Evolutionary conservation across 2,797 vertebrate species (phyloP).

Genomic region (Yasuhikotakia modesta): DNA sequence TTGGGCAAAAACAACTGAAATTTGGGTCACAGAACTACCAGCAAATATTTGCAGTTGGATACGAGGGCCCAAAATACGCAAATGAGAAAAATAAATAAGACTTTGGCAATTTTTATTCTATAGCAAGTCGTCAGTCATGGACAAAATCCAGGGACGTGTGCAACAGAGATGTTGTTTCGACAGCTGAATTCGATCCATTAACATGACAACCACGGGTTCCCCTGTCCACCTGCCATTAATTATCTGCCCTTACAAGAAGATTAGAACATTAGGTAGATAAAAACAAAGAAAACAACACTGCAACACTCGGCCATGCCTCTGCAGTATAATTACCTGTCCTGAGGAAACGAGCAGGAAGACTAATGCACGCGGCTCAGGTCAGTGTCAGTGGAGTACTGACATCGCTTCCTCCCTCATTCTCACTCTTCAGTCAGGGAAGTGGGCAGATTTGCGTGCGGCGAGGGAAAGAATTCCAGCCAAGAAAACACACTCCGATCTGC

Average conservation of each 20-base stretch:
- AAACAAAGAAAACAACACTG: conserved; percentile 60
- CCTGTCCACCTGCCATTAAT: conserved; percentile 71
- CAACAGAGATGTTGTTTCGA: conserved; percentile 64
- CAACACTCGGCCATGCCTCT: conserved; percentile 60
- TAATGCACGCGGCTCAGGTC: conserved; percentile 57
- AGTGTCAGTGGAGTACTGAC: conserved; percentile 49
- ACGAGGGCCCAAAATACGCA: conserved; percentile 35
- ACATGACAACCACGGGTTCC: conserved; percentile 60
- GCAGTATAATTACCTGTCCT: conserved; percentile 67
- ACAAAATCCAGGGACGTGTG: conserved; percentile 58
- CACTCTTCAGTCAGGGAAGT: conserved; percentile 49
- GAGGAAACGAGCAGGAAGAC: conserved; percentile 59
- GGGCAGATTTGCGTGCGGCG: conserved; percentile 48
- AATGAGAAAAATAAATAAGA: conserved; percentile 15
- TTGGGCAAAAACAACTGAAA: conserved; percentile 46
- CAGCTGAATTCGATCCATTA: conserved; percentile 72
- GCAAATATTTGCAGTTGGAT: conserved; percentile 43
- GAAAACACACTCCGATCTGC: conserved; percentile 11
- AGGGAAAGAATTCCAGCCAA: conserved; percentile 23
- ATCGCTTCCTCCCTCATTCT: conserved; percentile 61
- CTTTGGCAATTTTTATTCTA: conserved; percentile 11
- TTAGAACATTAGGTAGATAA: conserved; percentile 53
- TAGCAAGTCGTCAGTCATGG: conserved; percentile 46
- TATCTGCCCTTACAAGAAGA: conserved; percentile 72
- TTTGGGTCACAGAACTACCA: conserved; percentile 43